Evolutionary conservation across 92 coral and sea anemone species (phyloP), one percentile per base, ranked within the genome.

Genomic region (Heteractis magnifica): DNA sequence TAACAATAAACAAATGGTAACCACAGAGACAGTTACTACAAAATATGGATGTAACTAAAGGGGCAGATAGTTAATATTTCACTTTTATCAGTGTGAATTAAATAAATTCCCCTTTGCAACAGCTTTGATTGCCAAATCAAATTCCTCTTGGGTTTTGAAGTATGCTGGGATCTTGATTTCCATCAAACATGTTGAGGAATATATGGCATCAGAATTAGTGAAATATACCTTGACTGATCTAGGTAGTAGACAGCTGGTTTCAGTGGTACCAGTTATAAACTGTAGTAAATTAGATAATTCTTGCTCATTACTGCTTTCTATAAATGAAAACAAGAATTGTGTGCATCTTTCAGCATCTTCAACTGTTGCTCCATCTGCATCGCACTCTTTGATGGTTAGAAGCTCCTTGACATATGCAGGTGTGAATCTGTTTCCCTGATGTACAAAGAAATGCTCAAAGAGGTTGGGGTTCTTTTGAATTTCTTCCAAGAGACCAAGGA

Each of bases 371-470:
- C 77, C 87, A 84, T 76, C 82, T 53, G 59, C 59, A 53, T 53
- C 59, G 1, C 59, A 53, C 59, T 53, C 59, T 76, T 52, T 49
- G 64, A 84, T 34, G 51, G 77, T 52, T 62, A 84, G 26, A 15
- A 77, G 87, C 77, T 84, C 52, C 82, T 55, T 55, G 10, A 84
- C 80, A 73, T 53, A 84, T 41, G 50, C 23, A 58, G 88, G 72
- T 41, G 91, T 68, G 49, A 88, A 21, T 34, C 75, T 70, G 53
- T 84, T 85, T 8, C 49, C 82, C 51, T 79, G 52, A 77, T 88
- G 85, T 60, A 88, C 82, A 75, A 88, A 84, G 56, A 88, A 79
- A 76, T 85, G 74, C 79, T 88, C 86, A 88, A 88, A 88, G 59
- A 84, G 52, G 59, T 52, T 64, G 21, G 87, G 87, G 62, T 84